Base-by-base conservation (phyloP, 2,113 vertebrate species). In the Nanorana parkeri region DNA sequence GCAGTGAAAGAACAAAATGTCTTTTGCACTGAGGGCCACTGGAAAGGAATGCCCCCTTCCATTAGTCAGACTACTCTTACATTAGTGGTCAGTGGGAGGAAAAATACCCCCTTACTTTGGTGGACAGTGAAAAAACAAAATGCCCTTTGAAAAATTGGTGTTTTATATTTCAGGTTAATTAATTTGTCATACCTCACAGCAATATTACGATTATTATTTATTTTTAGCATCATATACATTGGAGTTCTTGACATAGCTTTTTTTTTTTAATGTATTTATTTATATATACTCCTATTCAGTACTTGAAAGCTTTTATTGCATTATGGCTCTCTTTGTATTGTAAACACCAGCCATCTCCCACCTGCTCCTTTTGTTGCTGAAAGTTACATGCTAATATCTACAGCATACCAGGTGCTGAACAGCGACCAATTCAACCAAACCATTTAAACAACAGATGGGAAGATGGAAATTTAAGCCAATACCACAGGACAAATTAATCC, bases 401-500 rank as follows among this genome's bases (percentile, higher is more conserved):
- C 68, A 28, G 47, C 41, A 55, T 24, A 71, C 47, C 68, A 71
- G 68, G 68, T 69, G 68, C 68, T 69, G 20, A 54, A 54, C 47
- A 5, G 23, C 54, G 54, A 15, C 26, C 47, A 54, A 28, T 51
- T 54, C 21, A 26, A 71, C 47, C 68, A 54, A 26, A 20, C 47
- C 68, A 71, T 19, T 26, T 3, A 54, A 26, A 20, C 68, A 55
- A 71, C 68, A 71, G 68, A 71, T 71, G 68, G 68, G 47, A 19
- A 28, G 68, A 71, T 71, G 47, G 68, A 54, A 71, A 71, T 47
- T 54, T 71, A 71, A 71, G 47, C 68, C 68, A 54, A 17, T 1
- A 24, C 68, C 47, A 71, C 54, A 54, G 47, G 54, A 28, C 68
- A 71, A 24, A 26, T 54, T 71, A 71, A 71, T 71, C 68, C 68